Conservation (phyloP, 2,113 vertebrate species). For the Noctilio leporinus region DNA sequence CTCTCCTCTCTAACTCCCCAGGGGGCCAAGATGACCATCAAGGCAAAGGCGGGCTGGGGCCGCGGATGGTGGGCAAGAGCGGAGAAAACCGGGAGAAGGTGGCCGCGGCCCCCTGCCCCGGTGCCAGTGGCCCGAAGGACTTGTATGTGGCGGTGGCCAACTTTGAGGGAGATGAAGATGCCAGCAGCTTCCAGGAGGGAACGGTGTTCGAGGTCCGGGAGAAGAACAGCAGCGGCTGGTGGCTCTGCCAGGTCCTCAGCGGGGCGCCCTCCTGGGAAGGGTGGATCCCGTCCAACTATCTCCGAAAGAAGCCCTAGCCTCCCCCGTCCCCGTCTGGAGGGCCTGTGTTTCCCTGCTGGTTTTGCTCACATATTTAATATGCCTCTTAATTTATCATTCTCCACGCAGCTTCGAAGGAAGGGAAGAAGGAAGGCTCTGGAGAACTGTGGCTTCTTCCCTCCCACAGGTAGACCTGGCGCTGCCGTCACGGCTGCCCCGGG, state of each 20-base stretch:
- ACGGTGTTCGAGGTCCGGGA: constrained; percentile 94
- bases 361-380: constrained; percentile 81
- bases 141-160: constrained; percentile 94
- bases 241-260: constrained; percentile 94
- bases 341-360: constrained; percentile 49
- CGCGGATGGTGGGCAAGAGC: constrained; percentile 79
- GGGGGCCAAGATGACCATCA: constrained; percentile 83
- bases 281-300: constrained; percentile 99
- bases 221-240: constrained; percentile 94
- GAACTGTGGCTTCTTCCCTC: constrained; percentile 27
- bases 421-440: constrained; percentile 18
- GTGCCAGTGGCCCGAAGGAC: constrained; percentile 78
- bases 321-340: neutral
- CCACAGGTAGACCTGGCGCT: neutral
- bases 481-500: neutral
- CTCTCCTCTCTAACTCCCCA: constrained; percentile 73
- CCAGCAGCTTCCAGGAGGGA: constrained; percentile 93
- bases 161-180: constrained; percentile 95
- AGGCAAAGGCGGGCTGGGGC: constrained; percentile 77
- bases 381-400: constrained; percentile 84
- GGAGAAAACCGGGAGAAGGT: constrained; percentile 81
- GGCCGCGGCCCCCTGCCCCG: constrained; percentile 67
- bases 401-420: constrained; percentile 46
- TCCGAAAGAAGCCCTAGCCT: constrained; percentile 92
- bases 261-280: constrained; percentile 87